Evolutionary conservation across 2,888 invertebrate genomes (phyloP), one percentile per base, ranked within the genome.

Genomic region (Drosophila anomalata): DNA sequence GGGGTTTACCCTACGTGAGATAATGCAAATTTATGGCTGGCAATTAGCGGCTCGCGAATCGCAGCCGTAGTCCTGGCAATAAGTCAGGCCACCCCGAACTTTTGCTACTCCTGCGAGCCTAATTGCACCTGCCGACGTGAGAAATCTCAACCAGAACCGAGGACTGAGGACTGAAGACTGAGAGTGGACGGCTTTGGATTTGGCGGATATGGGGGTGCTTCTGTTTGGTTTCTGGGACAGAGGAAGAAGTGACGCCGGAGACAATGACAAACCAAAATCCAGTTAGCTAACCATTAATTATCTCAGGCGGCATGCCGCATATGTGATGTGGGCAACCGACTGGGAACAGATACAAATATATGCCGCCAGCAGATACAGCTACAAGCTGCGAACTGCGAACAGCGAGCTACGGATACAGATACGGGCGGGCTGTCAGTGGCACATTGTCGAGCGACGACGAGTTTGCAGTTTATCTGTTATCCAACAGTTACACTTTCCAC

Each of bases 1-100:
- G 39, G 65, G 53, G 17, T 39, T 54, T 60, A 54, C 48, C 73
- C 73, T 81, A 87, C 82, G 87, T 83, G 82, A 83, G 82, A 85
- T 83, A 83, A 83, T 83, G 87, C 85, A 87, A 85, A 83, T 83
- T 83, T 83, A 83, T 83, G 79, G 87, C 75, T 71, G 73, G 87
- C 87, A 87, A 83, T 83, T 83, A 83, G 82, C 87, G 74, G 85
- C 71, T 75, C 77, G 82, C 81, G 79, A 79, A 76, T 86, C 78
- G 77, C 57, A 83, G 77, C 73, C 86, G 73, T 75, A 83, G 83
- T 68, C 75, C 71, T 20, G 77, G 77, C 71, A 75, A 87, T 83
- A 83, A 85, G 72, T 83, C 82, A 85, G 68, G 14, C 24, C 29
- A 42, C 50, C 36, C 53, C 41, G 51, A 78, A 78, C 76, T 84